Percentiles rank a stretch among this genome's conserved stretches.
Conservation (phyloP, 2,113 vertebrate genomes). For the Salvator merianae region DNA sequence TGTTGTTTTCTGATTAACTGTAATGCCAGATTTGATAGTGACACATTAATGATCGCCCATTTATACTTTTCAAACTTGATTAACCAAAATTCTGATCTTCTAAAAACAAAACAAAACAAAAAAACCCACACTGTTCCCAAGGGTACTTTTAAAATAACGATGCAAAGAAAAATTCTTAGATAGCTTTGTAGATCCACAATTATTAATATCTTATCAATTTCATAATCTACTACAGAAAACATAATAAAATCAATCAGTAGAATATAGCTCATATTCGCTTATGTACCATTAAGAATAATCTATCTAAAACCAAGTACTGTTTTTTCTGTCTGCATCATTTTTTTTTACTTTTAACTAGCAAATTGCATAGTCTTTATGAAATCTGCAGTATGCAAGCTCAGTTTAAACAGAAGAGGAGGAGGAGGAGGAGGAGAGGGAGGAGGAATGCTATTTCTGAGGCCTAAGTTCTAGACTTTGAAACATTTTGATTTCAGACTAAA, state of each 20-base stretch:
- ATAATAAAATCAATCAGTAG: background rate
- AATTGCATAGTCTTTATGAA: too few species aligned
- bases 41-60: slow-evolving; percentile 39
- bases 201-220: background rate
- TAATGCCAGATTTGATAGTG: slow-evolving; percentile 49
- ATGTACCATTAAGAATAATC: background rate
- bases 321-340: too few species aligned
- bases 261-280: background rate
- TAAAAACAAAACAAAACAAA: background rate
- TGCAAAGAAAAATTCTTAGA: background rate
- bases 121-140: background rate
- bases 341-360: too few species aligned
- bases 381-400: too few species aligned
- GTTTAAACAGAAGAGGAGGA: too few species aligned
- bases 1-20: slow-evolving; percentile 42
- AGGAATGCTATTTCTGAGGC: background rate
- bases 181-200: background rate
- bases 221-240: background rate
- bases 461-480: background rate
- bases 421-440: too few species aligned
- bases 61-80: slow-evolving; percentile 37
- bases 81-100: background rate
- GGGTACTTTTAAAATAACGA: background rate
- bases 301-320: background rate
- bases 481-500: background rate